Percentiles rank a stretch among this genome's conserved stretches.
Evolutionary conservation across 2,797 vertebrate species (phyloP).

Genomic region (Chelon auratus): DNA sequence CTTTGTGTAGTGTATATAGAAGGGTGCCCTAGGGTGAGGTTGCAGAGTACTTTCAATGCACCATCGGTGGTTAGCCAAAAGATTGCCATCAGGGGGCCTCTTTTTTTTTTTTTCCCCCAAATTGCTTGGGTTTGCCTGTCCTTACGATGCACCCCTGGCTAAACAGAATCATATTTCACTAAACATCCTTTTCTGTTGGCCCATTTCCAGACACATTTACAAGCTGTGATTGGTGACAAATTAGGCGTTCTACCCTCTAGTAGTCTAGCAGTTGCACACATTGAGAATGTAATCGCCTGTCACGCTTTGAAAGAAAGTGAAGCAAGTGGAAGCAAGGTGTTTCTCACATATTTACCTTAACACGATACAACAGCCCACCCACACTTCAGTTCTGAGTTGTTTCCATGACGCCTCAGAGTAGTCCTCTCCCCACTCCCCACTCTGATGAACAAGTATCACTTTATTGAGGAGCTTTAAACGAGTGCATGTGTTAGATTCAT

Average conservation of each 20-base stretch:
- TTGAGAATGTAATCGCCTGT: slow-evolving; percentile 36
- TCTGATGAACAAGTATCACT: slow-evolving; percentile 18
- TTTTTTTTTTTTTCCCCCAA: too few species aligned
- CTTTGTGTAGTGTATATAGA: too few species aligned
- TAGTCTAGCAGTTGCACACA: slow-evolving; percentile 15
- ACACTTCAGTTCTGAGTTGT: slow-evolving; percentile 22
- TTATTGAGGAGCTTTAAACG: slow-evolving; percentile 7
- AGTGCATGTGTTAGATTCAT: slow-evolving; percentile 5
- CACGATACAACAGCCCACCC: slow-evolving; percentile 66
- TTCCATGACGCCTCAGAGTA: slow-evolving; percentile 11
- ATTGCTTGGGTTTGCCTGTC: too few species aligned
- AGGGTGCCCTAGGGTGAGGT: too few species aligned
- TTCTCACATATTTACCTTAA: slow-evolving; percentile 36
- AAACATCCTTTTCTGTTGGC: neutral
- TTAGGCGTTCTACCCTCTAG: neutral
- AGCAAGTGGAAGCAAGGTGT: slow-evolving; percentile 31
- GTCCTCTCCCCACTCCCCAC: slow-evolving; percentile 24
- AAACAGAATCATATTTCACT: neutral
- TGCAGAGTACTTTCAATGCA: too few species aligned
- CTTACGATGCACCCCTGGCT: neutral
- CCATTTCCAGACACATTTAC: too few species aligned
- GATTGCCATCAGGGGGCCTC: too few species aligned
- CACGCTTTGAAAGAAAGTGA: slow-evolving; percentile 10
- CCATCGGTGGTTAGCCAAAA: too few species aligned
- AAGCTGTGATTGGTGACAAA: slow-evolving; percentile 3